Percentiles rank a stretch among this genome's conserved stretches.
Conservation (phyloP, 2,113 vertebrate genomes). For the Xiphias gladius region DNA sequence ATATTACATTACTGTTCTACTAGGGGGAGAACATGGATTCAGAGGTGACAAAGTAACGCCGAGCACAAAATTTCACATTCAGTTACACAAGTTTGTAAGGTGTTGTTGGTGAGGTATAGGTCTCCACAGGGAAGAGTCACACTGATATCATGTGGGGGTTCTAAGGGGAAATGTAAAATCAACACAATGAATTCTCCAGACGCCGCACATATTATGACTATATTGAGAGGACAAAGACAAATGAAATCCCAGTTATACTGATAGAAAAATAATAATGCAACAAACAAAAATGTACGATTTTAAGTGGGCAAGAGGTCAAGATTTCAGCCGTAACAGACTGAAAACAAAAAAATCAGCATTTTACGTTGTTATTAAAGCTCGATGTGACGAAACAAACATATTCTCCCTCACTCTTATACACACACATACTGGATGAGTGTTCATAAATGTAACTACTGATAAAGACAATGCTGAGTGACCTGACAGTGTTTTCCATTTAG, state of each 20-base stretch:
- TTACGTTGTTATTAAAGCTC: not conserved
- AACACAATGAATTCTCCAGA: not conserved
- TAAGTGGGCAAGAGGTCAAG: not conserved
- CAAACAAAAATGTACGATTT: too few relatives aligned
- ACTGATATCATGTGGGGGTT: not conserved
- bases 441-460: not conserved
- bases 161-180: not conserved
- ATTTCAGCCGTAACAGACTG: not conserved
- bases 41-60: too few relatives aligned
- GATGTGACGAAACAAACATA: not conserved
- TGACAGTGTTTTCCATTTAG: not conserved
- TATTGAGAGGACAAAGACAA: not conserved
- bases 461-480: not conserved
- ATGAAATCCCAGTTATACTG: not conserved
- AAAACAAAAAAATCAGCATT: not conserved
- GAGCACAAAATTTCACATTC: not conserved
- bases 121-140: conserved; percentile 37
- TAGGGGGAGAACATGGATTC: not conserved
- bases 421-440: not conserved
- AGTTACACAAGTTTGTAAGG: not conserved
- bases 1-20: not conserved
- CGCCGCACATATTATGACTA: not conserved
- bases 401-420: not conserved
- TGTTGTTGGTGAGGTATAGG: conserved; percentile 13
- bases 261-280: not conserved